Evolutionary conservation across 2,113 vertebrate genomes (phyloP), one percentile per base, ranked within the genome.

Genomic region (Syngnathus scovelli): DNA sequence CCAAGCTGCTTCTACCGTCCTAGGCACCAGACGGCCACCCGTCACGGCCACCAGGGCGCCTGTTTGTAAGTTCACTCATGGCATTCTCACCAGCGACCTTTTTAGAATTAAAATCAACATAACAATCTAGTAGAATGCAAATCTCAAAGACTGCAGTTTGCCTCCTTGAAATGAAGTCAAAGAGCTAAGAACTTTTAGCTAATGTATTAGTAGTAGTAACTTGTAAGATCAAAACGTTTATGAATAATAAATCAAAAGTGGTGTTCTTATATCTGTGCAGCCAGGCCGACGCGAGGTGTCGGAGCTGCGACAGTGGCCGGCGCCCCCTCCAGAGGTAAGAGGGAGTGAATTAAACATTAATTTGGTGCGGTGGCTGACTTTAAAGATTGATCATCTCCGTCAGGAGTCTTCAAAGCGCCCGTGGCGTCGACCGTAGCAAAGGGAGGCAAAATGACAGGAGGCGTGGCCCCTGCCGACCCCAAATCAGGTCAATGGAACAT

Each of bases 251-350:
- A 33, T 33, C 27, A 33, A 33, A 33, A 33, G 27, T 33, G 27
- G 27, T 33, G 27, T 33, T 33, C 27, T 33, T 33, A 33, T 33
- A 33, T 33, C 66, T 58, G 3, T 36, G 49, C 77, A 90, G 90
- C 64, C 3, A 84, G 69, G 69, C 27, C 83, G 4, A 21, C 72
- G 15, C 77, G 86, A 75, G 52, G 51, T 37, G 67, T 13, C 12
- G 78, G 78, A 46, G 89, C 91, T 36, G 88, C 85, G 4, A 91
- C 91, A 1, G 89, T 92, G 61, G 88, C 90, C 46, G 77, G 2
- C 0, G 91, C 65, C 43, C 90, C 89, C 3, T 85, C 90, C 38
- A 88, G 88, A 86, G 88, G 91, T 92, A 54, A 71, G 77, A 75
- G 7, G 2, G 36, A 0, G 18, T 39, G 6, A 15, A 7, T 52